Evolutionary conservation across 2,113 vertebrate genomes (phyloP).

Genomic region (Neofelis nebulosa): DNA sequence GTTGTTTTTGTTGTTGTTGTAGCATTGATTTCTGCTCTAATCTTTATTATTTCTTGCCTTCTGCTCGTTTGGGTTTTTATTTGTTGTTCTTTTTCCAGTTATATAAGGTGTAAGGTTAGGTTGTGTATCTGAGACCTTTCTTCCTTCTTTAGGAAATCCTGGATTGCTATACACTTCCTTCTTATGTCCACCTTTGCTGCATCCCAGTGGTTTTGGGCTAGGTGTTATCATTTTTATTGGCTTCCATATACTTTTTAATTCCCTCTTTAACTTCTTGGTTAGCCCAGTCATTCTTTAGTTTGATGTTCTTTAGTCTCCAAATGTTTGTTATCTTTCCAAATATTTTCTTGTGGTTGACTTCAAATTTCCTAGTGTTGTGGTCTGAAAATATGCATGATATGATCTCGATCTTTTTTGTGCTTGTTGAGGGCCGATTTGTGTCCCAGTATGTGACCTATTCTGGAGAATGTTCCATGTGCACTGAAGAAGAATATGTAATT

Average conservation of each 20-base stretch:
- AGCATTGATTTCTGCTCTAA: too few relatives aligned
- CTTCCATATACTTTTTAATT: background rate
- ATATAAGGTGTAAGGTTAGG: too few relatives aligned
- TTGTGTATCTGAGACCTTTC: too few relatives aligned
- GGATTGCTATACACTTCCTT: background rate
- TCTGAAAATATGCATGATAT: background rate
- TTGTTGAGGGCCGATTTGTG: background rate
- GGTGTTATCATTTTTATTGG: background rate
- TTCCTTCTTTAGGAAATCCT: too few relatives aligned
- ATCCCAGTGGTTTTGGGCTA: background rate
- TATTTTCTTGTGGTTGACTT: background rate
- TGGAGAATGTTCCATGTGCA: background rate
- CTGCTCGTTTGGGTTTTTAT: too few relatives aligned
- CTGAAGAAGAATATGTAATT: background rate
- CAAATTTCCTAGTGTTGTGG: background rate
- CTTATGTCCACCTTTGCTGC: background rate
- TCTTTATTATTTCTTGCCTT: too few relatives aligned
- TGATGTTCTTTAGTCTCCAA: background rate
- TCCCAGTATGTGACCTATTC: background rate
- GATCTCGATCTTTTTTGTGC: background rate
- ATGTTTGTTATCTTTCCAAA: background rate
- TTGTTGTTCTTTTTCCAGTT: too few relatives aligned
- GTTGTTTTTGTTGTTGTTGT: too few relatives aligned
- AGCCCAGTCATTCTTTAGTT: background rate
- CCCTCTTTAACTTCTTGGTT: background rate